A percentile compares a stretch with the other conserved stretches of the same genome.
These are phyloP conservation scores for Polyergus mexicanus DNA, from an alignment of 1,140 invertebrate species.

Conservation along the genomic window DNA sequence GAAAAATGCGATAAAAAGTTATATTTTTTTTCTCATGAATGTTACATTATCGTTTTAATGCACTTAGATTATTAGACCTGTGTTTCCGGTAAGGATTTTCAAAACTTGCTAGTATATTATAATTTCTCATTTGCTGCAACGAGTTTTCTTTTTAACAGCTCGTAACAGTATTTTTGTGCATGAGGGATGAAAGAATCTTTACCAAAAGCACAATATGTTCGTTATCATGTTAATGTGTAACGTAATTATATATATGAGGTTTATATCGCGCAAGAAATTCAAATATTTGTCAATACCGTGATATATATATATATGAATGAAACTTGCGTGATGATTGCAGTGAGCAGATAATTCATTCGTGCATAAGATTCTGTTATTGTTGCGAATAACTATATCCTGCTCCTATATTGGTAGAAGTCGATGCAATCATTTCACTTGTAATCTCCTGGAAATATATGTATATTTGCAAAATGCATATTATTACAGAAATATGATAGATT, in stretches of 20 bases:
- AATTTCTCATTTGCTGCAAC: constrained; percentile 36
- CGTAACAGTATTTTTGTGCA: constrained; percentile 41
- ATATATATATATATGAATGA: constrained; percentile 63
- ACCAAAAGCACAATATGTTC: constrained; percentile 56
- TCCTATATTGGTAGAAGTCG: constrained; percentile 65
- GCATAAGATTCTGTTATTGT: constrained; percentile 72
- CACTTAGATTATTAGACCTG: constrained; percentile 62
- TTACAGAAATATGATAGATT: neutral
- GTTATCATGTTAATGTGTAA: constrained; percentile 31
- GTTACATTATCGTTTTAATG: constrained; percentile 66
- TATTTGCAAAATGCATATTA: neutral
- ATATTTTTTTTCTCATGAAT: constrained; percentile 62
- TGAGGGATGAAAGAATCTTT: constrained; percentile 59
- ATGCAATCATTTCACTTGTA: constrained; percentile 65
- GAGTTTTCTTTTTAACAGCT: constrained; percentile 36
- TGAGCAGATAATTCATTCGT: constrained; percentile 58
- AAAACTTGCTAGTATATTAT: constrained; percentile 22
- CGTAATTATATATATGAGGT: constrained; percentile 29
- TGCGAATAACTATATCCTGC: constrained; percentile 73
- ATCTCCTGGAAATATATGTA: constrained; percentile 69
- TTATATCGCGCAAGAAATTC: constrained; percentile 49
- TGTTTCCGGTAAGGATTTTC: constrained; percentile 50
- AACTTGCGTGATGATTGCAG: constrained; percentile 62
- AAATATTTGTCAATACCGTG: constrained; percentile 12
- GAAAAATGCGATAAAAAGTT: constrained; percentile 68